Base-by-base conservation (phyloP, 2,797 vertebrate species). In the Alfaro cultratus region DNA sequence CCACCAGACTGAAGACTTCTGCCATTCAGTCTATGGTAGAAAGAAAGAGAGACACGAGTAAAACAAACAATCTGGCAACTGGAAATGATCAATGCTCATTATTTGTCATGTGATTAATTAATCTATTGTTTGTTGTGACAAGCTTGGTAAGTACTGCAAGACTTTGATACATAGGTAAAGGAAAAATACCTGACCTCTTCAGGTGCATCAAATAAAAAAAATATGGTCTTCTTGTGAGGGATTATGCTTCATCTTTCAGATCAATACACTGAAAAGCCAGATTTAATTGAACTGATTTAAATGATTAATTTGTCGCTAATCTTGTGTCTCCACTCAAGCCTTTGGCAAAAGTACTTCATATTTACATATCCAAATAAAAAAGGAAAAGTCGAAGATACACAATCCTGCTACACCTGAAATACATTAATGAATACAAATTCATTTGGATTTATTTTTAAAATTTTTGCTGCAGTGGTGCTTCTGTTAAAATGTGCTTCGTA, bases 121-220 rank as follows among this genome's bases (percentile, higher is more conserved):
- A 26, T 53, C 23, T 10, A 53, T 53, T 26, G 21, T 23, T 51
- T 51, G 7, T 23, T 47, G 16, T 47, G 47, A 49, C 1, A 21
- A 49, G 47, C 47, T 49, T 49, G 21, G 16, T 49, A 18, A 41
- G n/a, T 74, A 34, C 31, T 74, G 68, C 53, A 71, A 8, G 16
- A 5, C 57, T 74, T 73, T 74, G 2, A 45, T 78, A 10, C 39
- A 3, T n/a, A 46, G 1, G 23, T 23, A 74, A 60, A 74, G 62
- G 75, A 78, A 73, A 76, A 6, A 26, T 31, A 74, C 78, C 74
- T 74, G 81, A 80, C 7, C 18, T 18, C 47, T 55, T 15, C 13
- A 49, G 73, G 78, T 36, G 7, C 15, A 57, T 12, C 4, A 68
- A 68, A 43, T 43, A 13, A 70, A 41, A n/a, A 43, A n/a, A n/a